Evolutionary conservation across 2,888 invertebrate genomes (phyloP), one percentile per base, ranked within the genome.

Genomic region (Pseudococcus viburni): DNA sequence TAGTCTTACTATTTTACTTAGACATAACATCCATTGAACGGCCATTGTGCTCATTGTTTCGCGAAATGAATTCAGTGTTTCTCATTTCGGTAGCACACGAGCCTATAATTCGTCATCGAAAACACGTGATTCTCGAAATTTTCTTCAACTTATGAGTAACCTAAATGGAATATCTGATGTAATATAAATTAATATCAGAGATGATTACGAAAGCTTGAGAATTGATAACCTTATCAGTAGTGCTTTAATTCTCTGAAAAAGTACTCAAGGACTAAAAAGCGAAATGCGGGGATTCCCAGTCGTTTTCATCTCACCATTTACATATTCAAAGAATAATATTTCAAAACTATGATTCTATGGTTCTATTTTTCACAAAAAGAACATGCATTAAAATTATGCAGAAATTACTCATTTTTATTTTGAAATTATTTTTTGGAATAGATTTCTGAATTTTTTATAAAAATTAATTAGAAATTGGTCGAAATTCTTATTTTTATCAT

Each of bases 21-120:
- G 59, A 59, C 85, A 85, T 55, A 85, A 85, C 59, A 85, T 59
- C 59, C 26, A 55, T 55, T 85, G 59, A 59, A 85, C 22, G 33
- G 85, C 55, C n/a, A 83, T 83, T 46, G 46, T 39, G 33, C 12
- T 83, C 80, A 83, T 83, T 83, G 80, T 83, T 83, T 83, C 80
- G 80, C n/a, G 80, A 83, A 83, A 83, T 83, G 11, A 46, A 83
- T 83, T 83, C 80, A 83, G 80, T 42, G 80, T 83, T 83, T 83
- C 80, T 46, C 80, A 83, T 42, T 39, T 77, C 17, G 26, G 26
- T 15, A 1, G 17, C 33, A 46, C 80, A 83, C 46, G 7, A 83
- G 46, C 26, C 33, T 83, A 46, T 19, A 33, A 33, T 46, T 46
- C 15, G 15, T 8, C 12, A 59, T 59, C 64, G 64, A 3, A n/a